A percentile compares a stretch with the other conserved stretches of the same genome.
phyloP scores from a whole-genome alignment of 2,888 invertebrate species.

The Plagodis pulveraria region DNA sequence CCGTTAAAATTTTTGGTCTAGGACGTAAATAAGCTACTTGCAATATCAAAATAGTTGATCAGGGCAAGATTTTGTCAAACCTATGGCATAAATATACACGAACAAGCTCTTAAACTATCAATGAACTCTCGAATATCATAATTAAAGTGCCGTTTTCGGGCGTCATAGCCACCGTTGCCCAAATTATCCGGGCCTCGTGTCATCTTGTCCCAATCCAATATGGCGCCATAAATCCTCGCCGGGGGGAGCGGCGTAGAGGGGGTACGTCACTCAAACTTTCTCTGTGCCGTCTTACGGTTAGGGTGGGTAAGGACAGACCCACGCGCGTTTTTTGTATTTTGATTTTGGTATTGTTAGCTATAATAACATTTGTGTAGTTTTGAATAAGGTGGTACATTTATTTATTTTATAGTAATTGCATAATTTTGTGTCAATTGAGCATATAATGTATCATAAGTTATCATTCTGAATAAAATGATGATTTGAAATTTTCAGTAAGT shows the following conservation, averaged over 20 bases:
- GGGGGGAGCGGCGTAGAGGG: constrained; percentile 70
- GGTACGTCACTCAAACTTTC: constrained; percentile 85
- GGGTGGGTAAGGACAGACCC: constrained; percentile 74
- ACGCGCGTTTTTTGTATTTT: constrained; percentile 53
- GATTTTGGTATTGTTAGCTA: constrained; percentile 32
- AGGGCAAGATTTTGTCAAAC: background rate
- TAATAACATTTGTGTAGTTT: constrained; percentile 14
- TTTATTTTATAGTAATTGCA: no score
- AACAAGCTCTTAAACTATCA: constrained; percentile 23
- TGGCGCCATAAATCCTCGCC: constrained; percentile 83
- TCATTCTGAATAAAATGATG: no score
- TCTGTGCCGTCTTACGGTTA: constrained; percentile 82
- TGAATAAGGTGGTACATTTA: constrained; percentile 22
- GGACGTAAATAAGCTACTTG: no score
- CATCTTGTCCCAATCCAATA: constrained; percentile 86
- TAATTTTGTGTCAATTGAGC: no score
- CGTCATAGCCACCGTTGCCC: constrained; percentile 83
- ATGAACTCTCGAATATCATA: constrained; percentile 76
- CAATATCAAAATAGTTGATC: no score
- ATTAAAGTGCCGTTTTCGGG: constrained; percentile 82
- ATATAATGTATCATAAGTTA: no score
- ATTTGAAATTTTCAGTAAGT: no score
- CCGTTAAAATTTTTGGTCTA: no score
- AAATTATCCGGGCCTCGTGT: constrained; percentile 84
- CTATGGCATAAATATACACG: background rate